Percentiles rank a stretch among this genome's conserved stretches.
These are phyloP conservation scores for Cantharis rufa DNA, from an alignment of 2,888 invertebrate genomes.

Conservation along the genomic window DNA sequence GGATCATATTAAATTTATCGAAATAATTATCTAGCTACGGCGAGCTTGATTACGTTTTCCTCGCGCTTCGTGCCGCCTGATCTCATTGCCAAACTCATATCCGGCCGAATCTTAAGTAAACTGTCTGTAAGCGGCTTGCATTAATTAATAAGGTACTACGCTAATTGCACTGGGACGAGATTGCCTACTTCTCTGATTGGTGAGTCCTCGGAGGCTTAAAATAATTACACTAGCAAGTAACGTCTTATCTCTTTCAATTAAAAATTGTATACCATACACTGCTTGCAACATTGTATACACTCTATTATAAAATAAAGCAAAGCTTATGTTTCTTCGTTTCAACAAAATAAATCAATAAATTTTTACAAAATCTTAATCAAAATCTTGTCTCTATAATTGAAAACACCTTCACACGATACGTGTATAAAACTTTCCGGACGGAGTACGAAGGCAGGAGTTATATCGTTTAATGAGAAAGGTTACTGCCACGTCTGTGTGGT, in stretches of 20 bases:
- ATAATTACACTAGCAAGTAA: constrained; percentile 47
- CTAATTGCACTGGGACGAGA: constrained; percentile 55
- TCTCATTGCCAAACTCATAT: constrained; percentile 46
- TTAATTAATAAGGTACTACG: constrained; percentile 58
- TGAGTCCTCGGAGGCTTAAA: constrained; percentile 42
- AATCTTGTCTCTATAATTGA: constrained; percentile 9
- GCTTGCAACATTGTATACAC: neutral
- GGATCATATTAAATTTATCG: constrained; percentile 56
- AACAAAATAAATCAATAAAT: neutral
- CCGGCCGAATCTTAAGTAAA: constrained; percentile 54
- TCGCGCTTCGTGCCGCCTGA: constrained; percentile 33
- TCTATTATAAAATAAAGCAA: neutral
- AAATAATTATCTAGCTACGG: constrained; percentile 53
- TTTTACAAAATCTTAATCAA: neutral
- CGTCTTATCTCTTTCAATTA: constrained; percentile 32
- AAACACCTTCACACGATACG: neutral
- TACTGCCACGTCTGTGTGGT: neutral
- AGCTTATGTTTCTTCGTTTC: neutral
- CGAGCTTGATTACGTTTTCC: constrained; percentile 49
- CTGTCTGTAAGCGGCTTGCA: constrained; percentile 56
- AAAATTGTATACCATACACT: constrained; percentile 20
- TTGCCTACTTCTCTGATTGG: constrained; percentile 47
- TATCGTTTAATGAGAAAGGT: neutral
- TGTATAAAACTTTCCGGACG: neutral
- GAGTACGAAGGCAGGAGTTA: neutral